Evolutionary conservation across 1,140 invertebrate genomes (phyloP).

Genomic region (Phthorimaea operculella): DNA sequence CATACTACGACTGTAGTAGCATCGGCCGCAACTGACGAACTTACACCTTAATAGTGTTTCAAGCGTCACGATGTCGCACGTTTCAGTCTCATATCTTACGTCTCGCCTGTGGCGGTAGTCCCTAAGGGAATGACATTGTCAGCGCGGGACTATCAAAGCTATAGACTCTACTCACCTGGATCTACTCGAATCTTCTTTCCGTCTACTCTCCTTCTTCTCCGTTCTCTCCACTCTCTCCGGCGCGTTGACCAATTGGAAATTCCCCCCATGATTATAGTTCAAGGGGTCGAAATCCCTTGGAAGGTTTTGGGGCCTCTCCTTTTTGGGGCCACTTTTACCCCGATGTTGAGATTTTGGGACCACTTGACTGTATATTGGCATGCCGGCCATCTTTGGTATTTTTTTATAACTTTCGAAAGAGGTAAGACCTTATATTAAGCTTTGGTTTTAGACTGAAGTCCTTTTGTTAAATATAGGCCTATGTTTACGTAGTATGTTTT

Average conservation of each 20-base stretch:
- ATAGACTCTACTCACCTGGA: too few species aligned
- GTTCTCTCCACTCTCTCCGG: conserved; percentile 34
- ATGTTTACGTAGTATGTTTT: conserved; percentile 5
- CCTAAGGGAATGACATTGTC: too few species aligned
- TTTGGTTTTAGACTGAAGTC: conserved; percentile 24
- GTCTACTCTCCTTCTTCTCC: conserved; percentile 30
- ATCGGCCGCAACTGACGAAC: too few species aligned
- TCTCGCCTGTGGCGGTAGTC: too few species aligned
- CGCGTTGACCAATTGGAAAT: conserved; percentile 46
- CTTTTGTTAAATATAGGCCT: conserved; percentile 18
- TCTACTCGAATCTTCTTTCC: too few species aligned
- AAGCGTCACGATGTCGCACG: too few species aligned
- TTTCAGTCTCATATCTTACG: too few species aligned
- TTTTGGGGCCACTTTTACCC: conserved; percentile 28
- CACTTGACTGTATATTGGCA: conserved; percentile 66
- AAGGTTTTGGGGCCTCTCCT: conserved; percentile 26
- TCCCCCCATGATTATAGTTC: conserved; percentile 63
- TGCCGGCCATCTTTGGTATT: conserved; percentile 58
- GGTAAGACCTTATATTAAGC: conserved; percentile 15
- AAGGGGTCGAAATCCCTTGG: conserved; percentile 56
- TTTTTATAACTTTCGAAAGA: conserved; percentile 53
- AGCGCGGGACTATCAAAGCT: too few species aligned
- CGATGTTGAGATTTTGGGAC: conserved; percentile 55
- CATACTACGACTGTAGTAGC: too few species aligned
- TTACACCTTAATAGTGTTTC: too few species aligned